Percentiles rank a stretch among this genome's conserved stretches.
Conservation (phyloP, 2,888 invertebrate genomes). For the Mimachlamys varia region DNA sequence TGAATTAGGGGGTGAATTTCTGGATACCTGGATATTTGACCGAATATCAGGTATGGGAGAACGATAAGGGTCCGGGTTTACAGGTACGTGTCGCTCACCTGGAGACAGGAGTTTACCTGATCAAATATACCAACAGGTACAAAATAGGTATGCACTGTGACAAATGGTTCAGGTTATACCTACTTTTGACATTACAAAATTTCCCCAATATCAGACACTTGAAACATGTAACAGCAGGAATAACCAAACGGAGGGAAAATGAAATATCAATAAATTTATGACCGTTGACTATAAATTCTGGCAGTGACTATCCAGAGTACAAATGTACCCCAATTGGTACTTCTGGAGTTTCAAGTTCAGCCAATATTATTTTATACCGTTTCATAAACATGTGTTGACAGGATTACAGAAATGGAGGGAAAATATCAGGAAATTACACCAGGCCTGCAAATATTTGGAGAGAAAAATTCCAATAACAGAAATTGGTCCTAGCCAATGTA, state of each 20-base stretch:
- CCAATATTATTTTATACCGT: background rate
- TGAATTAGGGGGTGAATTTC: conserved; percentile 15
- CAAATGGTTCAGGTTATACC: conserved; percentile 7
- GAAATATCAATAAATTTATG: background rate
- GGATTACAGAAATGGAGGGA: background rate
- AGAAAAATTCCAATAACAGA: conserved; percentile 19
- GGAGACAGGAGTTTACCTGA: conserved; percentile 10
- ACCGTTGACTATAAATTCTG: background rate
- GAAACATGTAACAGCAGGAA: background rate
- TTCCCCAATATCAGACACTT: background rate
- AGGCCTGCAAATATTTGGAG: background rate
- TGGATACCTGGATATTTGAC: background rate
- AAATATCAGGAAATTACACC: background rate
- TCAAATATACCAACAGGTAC: background rate
- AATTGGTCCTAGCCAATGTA: background rate
- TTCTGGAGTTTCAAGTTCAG: background rate
- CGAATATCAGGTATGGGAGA: background rate
- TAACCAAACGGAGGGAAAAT: background rate
- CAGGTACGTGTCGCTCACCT: conserved; percentile 18
- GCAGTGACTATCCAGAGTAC: background rate
- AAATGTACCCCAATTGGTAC: background rate
- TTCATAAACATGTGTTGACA: background rate
- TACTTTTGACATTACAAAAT: background rate
- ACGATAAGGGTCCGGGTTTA: background rate
- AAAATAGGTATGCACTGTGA: conserved; percentile 20